Percentiles rank a stretch among this genome's conserved stretches.
Evolutionary conservation across 2,888 invertebrate genomes (phyloP).

Genomic region (Stenodema calcarata): DNA sequence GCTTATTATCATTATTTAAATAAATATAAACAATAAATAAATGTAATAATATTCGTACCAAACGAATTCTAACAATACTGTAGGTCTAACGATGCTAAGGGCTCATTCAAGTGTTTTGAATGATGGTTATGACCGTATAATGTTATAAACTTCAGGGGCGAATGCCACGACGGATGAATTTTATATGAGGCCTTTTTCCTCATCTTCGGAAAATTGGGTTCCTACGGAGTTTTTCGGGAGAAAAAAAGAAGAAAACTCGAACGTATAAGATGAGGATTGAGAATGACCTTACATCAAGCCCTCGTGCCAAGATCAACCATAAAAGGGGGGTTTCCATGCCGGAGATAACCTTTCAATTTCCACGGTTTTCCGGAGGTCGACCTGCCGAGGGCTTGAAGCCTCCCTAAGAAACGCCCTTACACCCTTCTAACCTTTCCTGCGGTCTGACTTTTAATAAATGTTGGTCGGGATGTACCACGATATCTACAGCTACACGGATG

Average conservation of each 20-base stretch:
- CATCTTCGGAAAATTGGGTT: not conserved
- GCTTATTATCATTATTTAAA: too few species aligned
- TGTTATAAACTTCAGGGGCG: too few species aligned
- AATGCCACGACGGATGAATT: too few species aligned
- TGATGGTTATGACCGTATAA: too few species aligned
- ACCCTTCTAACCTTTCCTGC: not conserved
- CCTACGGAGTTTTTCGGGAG: not conserved
- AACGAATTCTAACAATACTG: too few species aligned
- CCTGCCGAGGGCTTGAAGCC: not conserved
- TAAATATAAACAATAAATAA: too few species aligned
- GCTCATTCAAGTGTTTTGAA: too few species aligned
- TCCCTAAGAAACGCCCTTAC: not conserved
- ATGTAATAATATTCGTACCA: too few species aligned
- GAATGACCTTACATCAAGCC: not conserved
- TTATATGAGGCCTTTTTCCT: too few species aligned
- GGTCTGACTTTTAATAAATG: conserved; percentile 25
- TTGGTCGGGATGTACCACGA: not conserved
- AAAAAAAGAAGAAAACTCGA: not conserved
- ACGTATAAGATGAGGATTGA: not conserved
- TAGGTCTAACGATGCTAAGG: too few species aligned
- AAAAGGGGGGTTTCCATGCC: not conserved
- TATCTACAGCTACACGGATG: not conserved
- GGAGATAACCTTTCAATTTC: not conserved
- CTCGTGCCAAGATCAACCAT: not conserved
- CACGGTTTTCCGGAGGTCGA: not conserved